phyloP scores from a whole-genome alignment of 2,797 vertebrate species.

The Danio choprae region DNA sequence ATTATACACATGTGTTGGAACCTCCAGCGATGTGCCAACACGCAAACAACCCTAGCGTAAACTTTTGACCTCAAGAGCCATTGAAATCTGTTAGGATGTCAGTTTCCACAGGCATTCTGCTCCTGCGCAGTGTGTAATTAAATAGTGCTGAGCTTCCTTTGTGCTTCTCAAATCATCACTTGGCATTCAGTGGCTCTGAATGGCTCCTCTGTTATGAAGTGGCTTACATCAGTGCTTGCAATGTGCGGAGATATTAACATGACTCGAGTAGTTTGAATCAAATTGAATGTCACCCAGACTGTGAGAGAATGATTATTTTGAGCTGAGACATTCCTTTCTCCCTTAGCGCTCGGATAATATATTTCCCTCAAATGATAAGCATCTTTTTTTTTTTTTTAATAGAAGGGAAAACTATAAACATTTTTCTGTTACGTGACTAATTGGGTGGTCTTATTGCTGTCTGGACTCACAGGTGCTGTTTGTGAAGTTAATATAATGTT shows the following conservation, averaged over 20 bases:
- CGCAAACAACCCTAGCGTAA: constrained; percentile 34
- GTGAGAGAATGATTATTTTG: constrained; percentile 46
- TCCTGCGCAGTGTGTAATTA: constrained; percentile 33
- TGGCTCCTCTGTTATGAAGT: constrained; percentile 49
- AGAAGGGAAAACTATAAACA: neutral
- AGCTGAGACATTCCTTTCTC: constrained; percentile 42
- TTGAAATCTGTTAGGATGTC: constrained; percentile 36
- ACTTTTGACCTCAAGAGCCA: constrained; percentile 44
- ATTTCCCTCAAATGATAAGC: constrained; percentile 19
- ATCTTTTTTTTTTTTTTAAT: neutral
- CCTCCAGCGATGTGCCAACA: constrained; percentile 40
- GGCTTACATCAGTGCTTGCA: constrained; percentile 46
- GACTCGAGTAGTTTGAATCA: constrained; percentile 50
- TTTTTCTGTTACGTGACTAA: constrained; percentile 20
- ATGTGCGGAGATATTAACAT: constrained; percentile 41
- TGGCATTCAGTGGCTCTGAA: constrained; percentile 47
- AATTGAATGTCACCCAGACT: constrained; percentile 52
- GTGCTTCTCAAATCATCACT: constrained; percentile 39
- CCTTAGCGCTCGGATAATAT: constrained; percentile 24
- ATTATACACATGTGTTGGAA: constrained; percentile 21
- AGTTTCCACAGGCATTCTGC: constrained; percentile 31
- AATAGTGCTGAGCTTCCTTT: constrained; percentile 33
- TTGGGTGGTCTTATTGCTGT: neutral
- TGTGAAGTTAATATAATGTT: constrained; percentile 19
- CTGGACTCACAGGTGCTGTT: neutral